Evolutionary conservation across 2,888 invertebrate genomes (phyloP).

Genomic region (Laspeyria flexula): DNA sequence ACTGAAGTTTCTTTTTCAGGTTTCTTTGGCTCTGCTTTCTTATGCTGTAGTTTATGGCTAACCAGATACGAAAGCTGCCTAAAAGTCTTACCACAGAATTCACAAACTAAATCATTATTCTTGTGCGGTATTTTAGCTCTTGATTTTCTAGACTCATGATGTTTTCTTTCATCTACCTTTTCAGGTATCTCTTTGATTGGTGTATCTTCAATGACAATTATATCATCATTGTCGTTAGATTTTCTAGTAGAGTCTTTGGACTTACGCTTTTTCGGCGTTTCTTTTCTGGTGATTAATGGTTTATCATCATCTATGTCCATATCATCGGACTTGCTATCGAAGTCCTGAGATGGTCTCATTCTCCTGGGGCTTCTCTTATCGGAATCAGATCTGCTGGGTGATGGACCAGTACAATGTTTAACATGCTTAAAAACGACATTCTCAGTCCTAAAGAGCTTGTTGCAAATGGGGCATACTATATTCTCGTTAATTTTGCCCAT

Average conservation of each 20-base stretch:
- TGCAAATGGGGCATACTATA: conserved; percentile 81
- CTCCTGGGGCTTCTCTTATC: conserved; percentile 67
- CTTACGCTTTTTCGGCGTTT: conserved; percentile 57
- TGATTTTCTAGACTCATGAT: conserved; percentile 54
- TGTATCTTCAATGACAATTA: conserved; percentile 69
- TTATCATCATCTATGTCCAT: conserved; percentile 60
- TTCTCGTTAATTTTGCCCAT: conserved; percentile 85
- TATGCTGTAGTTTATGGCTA: conserved; percentile 75
- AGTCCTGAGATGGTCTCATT: conserved; percentile 63
- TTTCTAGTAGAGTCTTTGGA: conserved; percentile 59
- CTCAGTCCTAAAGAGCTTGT: conserved; percentile 80
- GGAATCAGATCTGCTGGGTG: conserved; percentile 77
- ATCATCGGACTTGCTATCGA: conserved; percentile 64
- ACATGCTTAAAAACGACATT: conserved; percentile 84
- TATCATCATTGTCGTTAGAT: conserved; percentile 57
- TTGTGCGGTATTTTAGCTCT: conserved; percentile 40
- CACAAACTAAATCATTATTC: conserved; percentile 66
- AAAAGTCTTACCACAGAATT: conserved; percentile 80
- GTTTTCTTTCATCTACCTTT: conserved; percentile 49
- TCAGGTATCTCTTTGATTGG: conserved; percentile 53
- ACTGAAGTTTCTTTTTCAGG: conserved; percentile 43
- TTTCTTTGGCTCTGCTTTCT: conserved; percentile 63
- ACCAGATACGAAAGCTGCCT: conserved; percentile 78
- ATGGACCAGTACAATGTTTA: conserved; percentile 81
- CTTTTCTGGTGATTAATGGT: conserved; percentile 40